phyloP scores from a whole-genome alignment of 2,113 vertebrate genomes.

The Gobiocypris rarus region DNA sequence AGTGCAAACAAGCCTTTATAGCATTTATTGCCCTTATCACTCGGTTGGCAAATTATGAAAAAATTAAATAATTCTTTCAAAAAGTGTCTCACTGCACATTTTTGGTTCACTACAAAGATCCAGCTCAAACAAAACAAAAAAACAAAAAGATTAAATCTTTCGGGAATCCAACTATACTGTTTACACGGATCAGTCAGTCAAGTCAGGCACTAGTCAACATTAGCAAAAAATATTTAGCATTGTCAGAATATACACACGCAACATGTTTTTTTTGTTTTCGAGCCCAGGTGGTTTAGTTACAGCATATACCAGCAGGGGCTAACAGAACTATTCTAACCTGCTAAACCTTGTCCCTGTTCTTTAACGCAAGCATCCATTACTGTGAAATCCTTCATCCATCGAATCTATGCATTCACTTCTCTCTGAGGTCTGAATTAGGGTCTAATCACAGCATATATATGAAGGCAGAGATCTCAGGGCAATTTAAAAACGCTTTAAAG shows the following conservation, averaged over 20 bases:
- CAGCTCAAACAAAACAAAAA: background rate
- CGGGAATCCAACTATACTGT: background rate
- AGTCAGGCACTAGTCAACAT: background rate
- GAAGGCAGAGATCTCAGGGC: conserved; percentile 8
- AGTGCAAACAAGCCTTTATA: background rate
- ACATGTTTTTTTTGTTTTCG: too few relatives aligned
- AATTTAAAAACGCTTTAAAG: conserved; percentile 15
- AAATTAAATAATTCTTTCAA: background rate
- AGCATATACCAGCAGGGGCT: background rate
- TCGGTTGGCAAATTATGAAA: background rate
- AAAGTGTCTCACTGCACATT: background rate
- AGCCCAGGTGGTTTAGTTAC: background rate
- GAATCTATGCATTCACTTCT: background rate
- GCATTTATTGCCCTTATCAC: too few relatives aligned
- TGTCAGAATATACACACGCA: too few relatives aligned
- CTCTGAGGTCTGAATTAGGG: background rate
- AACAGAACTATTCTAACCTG: background rate
- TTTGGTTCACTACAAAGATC: background rate
- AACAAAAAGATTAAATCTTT: background rate
- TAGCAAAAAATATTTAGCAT: background rate
- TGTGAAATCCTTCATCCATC: background rate
- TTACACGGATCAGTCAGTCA: background rate
- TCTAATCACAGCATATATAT: conserved; percentile 12
- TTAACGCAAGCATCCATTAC: background rate
- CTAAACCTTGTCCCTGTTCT: background rate